These are phyloP conservation scores for Trichonephila inaurata DNA, from an alignment of 1,140 invertebrate genomes.

Conservation along the genomic window DNA sequence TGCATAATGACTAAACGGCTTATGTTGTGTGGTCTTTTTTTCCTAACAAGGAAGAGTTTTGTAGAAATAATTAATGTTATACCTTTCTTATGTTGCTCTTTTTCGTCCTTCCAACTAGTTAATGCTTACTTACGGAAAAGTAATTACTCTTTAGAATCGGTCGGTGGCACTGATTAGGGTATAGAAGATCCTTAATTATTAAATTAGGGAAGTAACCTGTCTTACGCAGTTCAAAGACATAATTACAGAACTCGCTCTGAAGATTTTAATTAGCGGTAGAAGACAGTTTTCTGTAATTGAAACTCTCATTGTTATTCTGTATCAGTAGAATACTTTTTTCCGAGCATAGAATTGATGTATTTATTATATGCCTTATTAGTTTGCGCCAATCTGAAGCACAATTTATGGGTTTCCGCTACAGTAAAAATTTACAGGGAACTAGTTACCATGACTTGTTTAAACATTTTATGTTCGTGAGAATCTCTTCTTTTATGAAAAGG, in stretches of 20 bases:
- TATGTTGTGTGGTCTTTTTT: slow-evolving; percentile 5
- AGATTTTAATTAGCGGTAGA: slow-evolving; percentile 42
- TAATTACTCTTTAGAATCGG: neutral
- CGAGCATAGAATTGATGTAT: slow-evolving; percentile 8
- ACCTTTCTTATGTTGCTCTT: neutral
- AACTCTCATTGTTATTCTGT: neutral
- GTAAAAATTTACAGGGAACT: too few species aligned
- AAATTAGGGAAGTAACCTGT: slow-evolving; percentile 52
- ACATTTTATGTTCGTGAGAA: too few species aligned
- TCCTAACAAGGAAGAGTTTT: neutral
- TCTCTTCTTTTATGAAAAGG: too few species aligned
- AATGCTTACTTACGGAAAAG: slow-evolving; percentile 41
- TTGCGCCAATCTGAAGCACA: neutral
- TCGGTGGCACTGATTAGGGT: slow-evolving; percentile 9
- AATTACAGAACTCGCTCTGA: neutral
- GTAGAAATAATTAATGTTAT: slow-evolving; percentile 34
- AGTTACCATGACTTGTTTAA: too few species aligned
- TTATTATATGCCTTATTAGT: slow-evolving; percentile 4
- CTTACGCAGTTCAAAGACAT: slow-evolving; percentile 30
- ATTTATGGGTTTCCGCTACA: neutral
- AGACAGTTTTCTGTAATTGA: slow-evolving; percentile 32
- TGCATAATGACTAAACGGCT: neutral
- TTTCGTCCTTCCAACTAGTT: neutral
- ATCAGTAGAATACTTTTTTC: neutral
- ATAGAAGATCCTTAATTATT: slow-evolving; percentile 40